Base-by-base conservation (phyloP, 2,113 vertebrate species). In the Lagopus leucura region DNA sequence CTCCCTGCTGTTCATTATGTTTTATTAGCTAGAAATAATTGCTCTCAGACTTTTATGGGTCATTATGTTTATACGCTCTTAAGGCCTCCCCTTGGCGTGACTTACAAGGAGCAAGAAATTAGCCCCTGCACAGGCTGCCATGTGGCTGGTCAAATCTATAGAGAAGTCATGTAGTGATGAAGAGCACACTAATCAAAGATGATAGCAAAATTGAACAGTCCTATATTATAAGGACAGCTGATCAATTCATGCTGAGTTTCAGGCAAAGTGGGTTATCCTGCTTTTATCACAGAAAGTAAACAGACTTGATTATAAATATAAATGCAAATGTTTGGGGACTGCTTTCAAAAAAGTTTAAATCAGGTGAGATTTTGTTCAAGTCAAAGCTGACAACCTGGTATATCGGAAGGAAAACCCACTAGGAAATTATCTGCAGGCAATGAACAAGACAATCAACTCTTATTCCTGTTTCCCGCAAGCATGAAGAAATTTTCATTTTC, bases 11-110 rank as follows among this genome's bases (percentile, higher is more conserved):
- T 88, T 93, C 79, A 57, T 76, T 93, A 30, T 63, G 50, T 64
- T 94, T 88, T 54, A 90, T 86, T 89, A 95, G 60, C 54, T 66
- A 90, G 81, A 84, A 96, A 92, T 93, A 96, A 96, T 94, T 85
- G 76, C 87, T 92, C 61, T 92, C 89, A 93, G 77, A 76, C 81
- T 88, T 93, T 43, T 52, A 75, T 27, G 52, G 73, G 52, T 78
- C 45, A 42, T 94, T 70, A 74, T 8, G 25, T 45, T 19, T 42
- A 57, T 83, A 67, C 96, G 71, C 74, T 96, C 94, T 82, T 87
- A 95, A 94, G 95, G 88, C 67, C 77, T 88, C 48, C 66, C 57
- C 36, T 86, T 82, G 83, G 89, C 83, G 63, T 72, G 92, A 77
- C 36, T 78, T 90, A 87, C 45, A 95, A 95, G 95, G 85, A 67